These are phyloP conservation scores for Nansenia antarctica DNA, from an alignment of 2,113 vertebrate genomes.

Conservation along the genomic window DNA sequence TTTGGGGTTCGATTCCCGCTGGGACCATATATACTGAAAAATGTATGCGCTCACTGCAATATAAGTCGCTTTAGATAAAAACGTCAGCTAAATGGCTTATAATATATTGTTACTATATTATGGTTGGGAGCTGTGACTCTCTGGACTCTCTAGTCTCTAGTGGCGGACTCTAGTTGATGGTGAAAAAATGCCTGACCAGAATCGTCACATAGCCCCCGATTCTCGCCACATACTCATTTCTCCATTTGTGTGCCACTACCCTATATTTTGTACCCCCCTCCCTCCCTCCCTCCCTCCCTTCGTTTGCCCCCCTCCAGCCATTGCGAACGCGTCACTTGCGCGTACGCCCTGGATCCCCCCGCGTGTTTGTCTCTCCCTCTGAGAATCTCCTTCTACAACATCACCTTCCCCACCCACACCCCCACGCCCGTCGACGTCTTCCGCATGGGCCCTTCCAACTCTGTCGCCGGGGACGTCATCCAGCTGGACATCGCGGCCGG, in stretches of 20 bases:
- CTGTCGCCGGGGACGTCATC: constrained; percentile 32
- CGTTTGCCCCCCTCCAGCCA: constrained; percentile 68
- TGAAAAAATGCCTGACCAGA: not conserved
- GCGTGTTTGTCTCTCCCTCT: constrained; percentile 50
- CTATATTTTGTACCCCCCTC: constrained; percentile 2
- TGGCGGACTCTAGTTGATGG: not conserved
- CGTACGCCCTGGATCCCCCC: constrained; percentile 47
- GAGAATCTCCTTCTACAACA: constrained; percentile 60
- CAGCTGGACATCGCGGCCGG: constrained; percentile 37
- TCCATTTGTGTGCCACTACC: not conserved
- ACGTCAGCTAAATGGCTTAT: too few relatives aligned
- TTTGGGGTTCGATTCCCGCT: too few relatives aligned
- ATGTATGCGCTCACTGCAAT: too few relatives aligned
- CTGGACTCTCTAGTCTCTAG: too few relatives aligned
- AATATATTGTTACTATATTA: too few relatives aligned
- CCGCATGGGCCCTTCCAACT: constrained; percentile 54
- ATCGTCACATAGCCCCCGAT: not conserved
- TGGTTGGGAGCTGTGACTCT: too few relatives aligned
- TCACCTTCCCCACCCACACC: constrained; percentile 49
- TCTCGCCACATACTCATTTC: not conserved
- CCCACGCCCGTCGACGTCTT: constrained; percentile 42
- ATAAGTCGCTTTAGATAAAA: not conserved
- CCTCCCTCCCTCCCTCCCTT: constrained; percentile 8
- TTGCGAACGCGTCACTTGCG: constrained; percentile 84
- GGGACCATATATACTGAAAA: too few relatives aligned